Base-by-base conservation (phyloP, 2,113 vertebrate genomes). In the Pristiophorus japonicus region DNA sequence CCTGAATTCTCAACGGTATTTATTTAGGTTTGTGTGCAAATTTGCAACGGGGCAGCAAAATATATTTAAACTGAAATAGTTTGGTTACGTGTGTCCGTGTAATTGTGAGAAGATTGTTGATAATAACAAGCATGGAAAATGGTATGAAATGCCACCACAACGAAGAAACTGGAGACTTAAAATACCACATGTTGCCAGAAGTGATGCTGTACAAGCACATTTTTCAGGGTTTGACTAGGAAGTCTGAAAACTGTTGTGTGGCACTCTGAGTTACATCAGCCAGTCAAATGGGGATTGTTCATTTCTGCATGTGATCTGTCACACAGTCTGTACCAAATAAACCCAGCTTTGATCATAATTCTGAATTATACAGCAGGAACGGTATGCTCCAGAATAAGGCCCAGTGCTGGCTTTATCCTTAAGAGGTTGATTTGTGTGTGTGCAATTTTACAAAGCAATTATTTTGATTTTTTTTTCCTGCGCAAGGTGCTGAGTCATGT, bases 261-360 rank as follows among this genome's bases (percentile, higher is more conserved):
- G 87, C 87, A 51, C 12, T 59, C 55, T n/a, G 62, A 91, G 87
- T 91, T 59, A 62, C 27, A 16, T 91, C 87, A 91, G 16, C 14
- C 87, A n/a, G 87, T 91, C 87, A 91, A 62, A 91, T 91, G 87
- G 51, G 34, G 51, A 91, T 91, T 91, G 55, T n/a, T 91, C 87
- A 59, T 91, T 91, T 59, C 27, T 62, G 4, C 51, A 59, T 88
- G 85, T 91, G 55, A 91, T n/a, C 87, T 90, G 87, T 62, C 87
- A 59, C 12, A 34, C 34, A 91, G 30, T 88, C 24, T 88, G 67
- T 55, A 55, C 45, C 12, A 88, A 55, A 55, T 55, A 88, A 55
- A 88, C 16, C 51, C 87, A 91, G 55, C 30, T n/a, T 62, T 91
- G 87, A 59, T 87, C 10, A 27, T 87, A 87, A 87, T n/a, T 91